Evolutionary conservation across 37 sponge, comb jelly and placozoan genomes (phyloP), one percentile per base, ranked within the genome.

Genomic region (Amphimedon queenslandica): DNA sequence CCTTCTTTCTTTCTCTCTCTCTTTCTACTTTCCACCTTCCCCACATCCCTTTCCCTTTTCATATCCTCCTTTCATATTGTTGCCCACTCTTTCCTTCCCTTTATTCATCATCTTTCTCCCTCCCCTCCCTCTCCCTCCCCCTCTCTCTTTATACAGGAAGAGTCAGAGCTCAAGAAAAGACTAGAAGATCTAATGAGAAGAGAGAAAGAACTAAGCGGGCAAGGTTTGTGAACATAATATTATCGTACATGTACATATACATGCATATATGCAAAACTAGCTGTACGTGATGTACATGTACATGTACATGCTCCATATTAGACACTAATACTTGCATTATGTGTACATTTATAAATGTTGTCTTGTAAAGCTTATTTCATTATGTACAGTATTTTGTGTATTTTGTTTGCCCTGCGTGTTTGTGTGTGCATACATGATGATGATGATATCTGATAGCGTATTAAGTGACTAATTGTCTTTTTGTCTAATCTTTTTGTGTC

Each of bases 161-260:
- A 75, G 39, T 31, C 57, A 43, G 83, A 75, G 4, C 71, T 82
- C 2, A 40, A 70, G 27, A 55, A 30, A 29, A 43, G 77, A 23
- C 71, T 82, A n/a, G 70, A 66, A 28, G 83, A 82, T 34, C 56
- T 76, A 0, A 24, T 67, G 38, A 42, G 43, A 69, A 75, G 72
- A 63, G 83, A 82, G 77, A 82, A 42, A 31, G 36, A 34, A n/a
- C 67, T 82, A 2, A 37, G 57, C 18, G 69, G 60, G 10, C 27
- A 63, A 20, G 0, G 58, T 25, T 21, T 67, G 34, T 67, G 64
- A 13, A 53, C 20, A 53, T 53, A 21, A 53, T 20, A 21, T 13
- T 53, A 53, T 20, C 20, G 13, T 63, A 63, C 25, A 66, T 66
- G 67, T 66, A 66, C 43, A 69, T 69, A 40, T 69, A 69, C 23